These are phyloP conservation scores for Endomychus coccineus DNA, from an alignment of 2,888 invertebrate genomes.

Conservation along the genomic window DNA sequence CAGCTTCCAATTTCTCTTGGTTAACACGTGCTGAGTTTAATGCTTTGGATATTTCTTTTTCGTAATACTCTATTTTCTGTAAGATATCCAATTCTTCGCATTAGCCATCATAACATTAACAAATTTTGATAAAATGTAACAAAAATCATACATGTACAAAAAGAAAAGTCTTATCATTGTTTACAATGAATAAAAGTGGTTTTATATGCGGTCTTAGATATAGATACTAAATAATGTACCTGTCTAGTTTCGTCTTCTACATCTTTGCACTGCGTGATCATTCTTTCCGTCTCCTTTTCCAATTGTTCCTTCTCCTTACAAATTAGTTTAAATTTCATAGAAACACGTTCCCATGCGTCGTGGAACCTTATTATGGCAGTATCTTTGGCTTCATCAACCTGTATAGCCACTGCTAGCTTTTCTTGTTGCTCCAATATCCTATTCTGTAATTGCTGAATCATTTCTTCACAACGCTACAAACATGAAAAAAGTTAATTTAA, in stretches of 20 bases:
- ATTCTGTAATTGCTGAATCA: slow-evolving; percentile 67
- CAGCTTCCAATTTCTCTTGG: slow-evolving; percentile 55
- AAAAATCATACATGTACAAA: no score
- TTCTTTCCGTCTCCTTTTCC: slow-evolving; percentile 30
- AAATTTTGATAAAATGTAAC: no score
- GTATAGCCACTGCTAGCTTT: slow-evolving; percentile 68
- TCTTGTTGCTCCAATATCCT: slow-evolving; percentile 70
- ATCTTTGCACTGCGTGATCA: slow-evolving; percentile 26
- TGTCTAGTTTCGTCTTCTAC: slow-evolving; percentile 34
- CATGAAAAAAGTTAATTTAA: no score
- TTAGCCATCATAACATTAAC: no score
- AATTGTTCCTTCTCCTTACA: slow-evolving; percentile 35
- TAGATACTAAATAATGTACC: slow-evolving; percentile 24
- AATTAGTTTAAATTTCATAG: slow-evolving; percentile 33
- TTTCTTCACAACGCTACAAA: slow-evolving; percentile 65
- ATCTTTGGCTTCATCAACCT: slow-evolving; percentile 71
- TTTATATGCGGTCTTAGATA: no score
- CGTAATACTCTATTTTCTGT: slow-evolving; percentile 53
- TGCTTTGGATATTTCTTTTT: slow-evolving; percentile 66
- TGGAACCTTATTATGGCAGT: slow-evolving; percentile 58
- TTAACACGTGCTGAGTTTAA: slow-evolving; percentile 60
- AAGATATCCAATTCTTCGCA: no score
- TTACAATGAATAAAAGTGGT: no score
- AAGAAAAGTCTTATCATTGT: no score
- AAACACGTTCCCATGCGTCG: slow-evolving; percentile 53